Conservation (phyloP, 2,113 vertebrate species). For the Sylvilagus bachmani region DNA sequence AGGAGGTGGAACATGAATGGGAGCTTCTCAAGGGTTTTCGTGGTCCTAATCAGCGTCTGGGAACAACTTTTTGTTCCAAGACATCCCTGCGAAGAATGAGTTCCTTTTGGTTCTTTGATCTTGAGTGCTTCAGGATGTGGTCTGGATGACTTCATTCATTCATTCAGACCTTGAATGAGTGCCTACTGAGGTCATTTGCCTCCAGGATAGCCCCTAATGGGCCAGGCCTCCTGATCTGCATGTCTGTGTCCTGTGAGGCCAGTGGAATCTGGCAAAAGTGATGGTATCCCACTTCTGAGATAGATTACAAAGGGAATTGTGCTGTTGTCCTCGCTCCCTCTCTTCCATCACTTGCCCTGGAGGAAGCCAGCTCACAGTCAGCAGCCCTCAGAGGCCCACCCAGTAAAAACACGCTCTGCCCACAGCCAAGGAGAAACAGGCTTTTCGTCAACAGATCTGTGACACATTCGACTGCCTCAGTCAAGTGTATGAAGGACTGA, state of each 20-base stretch:
- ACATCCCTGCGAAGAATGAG: neutral
- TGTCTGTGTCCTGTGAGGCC: neutral
- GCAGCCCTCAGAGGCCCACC: neutral
- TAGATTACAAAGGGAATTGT: neutral
- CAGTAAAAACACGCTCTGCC: neutral
- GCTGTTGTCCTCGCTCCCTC: neutral
- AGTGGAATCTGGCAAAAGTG: neutral
- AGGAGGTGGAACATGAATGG: neutral
- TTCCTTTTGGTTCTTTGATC: neutral
- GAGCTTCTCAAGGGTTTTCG: neutral
- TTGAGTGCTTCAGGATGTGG: conserved; percentile 5
- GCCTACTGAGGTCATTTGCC: neutral
- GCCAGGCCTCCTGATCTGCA: neutral
- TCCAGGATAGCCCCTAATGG: neutral
- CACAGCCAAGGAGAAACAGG: too few relatives aligned
- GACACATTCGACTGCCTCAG: neutral
- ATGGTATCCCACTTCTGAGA: neutral
- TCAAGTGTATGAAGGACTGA: neutral
- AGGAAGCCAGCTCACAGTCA: neutral
- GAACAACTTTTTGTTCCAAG: neutral
- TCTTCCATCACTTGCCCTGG: neutral
- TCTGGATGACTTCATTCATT: neutral
- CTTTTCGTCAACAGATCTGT: neutral
- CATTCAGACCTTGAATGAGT: neutral
- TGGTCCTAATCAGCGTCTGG: neutral